A percentile compares a stretch with the other conserved stretches of the same genome.
phyloP scores from a whole-genome alignment of 2,888 invertebrate genomes.

The Sarcophaga caerulescens region DNA sequence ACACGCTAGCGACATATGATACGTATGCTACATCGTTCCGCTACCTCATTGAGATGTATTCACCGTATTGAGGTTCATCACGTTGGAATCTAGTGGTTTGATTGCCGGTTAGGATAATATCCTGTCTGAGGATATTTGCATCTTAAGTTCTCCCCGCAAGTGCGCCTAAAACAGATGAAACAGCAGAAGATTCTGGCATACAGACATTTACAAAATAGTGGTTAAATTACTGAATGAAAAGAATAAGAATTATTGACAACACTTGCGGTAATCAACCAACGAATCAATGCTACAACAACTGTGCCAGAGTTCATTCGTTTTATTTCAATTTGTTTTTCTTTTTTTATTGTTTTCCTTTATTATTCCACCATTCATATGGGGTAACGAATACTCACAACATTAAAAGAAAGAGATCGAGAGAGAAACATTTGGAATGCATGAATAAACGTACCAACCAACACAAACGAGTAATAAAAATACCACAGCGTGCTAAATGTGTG shows the following conservation, averaged over 20 bases:
- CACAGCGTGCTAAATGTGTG: slow-evolving; percentile 30
- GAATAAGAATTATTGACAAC: neutral
- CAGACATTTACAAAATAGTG: no score
- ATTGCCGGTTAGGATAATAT: no score
- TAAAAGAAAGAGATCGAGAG: neutral
- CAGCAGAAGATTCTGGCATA: no score
- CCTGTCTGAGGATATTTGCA: no score
- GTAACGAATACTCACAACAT: neutral
- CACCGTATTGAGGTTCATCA: no score
- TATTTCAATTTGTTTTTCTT: neutral
- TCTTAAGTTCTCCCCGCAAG: no score
- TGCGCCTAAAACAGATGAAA: no score
- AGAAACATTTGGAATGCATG: neutral
- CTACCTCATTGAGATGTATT: no score
- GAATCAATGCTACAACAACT: slow-evolving; percentile 8
- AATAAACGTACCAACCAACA: slow-evolving; percentile 1
- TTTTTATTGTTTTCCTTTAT: neutral
- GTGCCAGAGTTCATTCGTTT: slow-evolving; percentile 48
- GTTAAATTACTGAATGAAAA: no score
- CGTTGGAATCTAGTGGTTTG: no score
- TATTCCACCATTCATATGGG: slow-evolving; percentile 13
- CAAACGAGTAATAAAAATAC: neutral
- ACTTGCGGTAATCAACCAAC: neutral
- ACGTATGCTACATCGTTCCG: no score
- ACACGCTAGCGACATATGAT: no score